Conservation (phyloP, 2,888 invertebrate genomes). For the Gnatocerus cornutus region DNA sequence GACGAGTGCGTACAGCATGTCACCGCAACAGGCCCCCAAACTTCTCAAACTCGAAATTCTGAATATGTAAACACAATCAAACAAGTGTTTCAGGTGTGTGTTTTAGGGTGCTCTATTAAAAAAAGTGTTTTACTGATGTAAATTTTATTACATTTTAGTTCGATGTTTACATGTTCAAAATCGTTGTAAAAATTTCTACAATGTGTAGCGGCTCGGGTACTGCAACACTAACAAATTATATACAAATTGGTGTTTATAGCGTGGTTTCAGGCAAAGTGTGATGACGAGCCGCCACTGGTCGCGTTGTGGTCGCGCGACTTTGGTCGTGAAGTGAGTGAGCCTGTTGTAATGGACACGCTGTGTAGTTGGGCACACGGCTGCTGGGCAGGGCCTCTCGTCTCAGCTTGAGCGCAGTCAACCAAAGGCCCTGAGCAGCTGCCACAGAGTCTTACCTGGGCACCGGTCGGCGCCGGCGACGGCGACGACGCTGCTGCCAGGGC, state of each 20-base stretch:
- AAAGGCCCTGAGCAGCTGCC: constrained; percentile 71
- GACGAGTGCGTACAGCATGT: constrained; percentile 37
- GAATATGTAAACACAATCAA: constrained; percentile 31
- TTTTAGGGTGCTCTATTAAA: constrained; percentile 39
- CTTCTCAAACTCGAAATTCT: constrained; percentile 38
- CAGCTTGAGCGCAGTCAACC: constrained; percentile 68
- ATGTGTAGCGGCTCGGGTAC: constrained; percentile 4
- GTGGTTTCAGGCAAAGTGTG: constrained; percentile 1
- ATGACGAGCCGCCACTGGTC: constrained; percentile 18
- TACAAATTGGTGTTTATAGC: constrained; percentile 2
- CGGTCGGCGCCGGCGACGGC: constrained; percentile 61
- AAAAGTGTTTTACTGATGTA: constrained; percentile 40
- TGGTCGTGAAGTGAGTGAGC: constrained; percentile 28
- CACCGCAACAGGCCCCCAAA: constrained; percentile 40
- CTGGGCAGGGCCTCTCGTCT: constrained; percentile 70
- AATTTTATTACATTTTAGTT: constrained; percentile 28
- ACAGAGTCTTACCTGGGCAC: constrained; percentile 69
- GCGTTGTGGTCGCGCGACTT: constrained; percentile 4
- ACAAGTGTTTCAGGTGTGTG: constrained; percentile 17
- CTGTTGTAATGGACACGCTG: constrained; percentile 41
- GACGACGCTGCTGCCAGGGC: constrained; percentile 65
- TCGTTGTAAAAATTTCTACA: constrained; percentile 41
- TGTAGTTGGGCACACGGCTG: constrained; percentile 56
- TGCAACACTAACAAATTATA: constrained; percentile 12
- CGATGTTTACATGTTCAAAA: constrained; percentile 40